Percentiles rank a stretch among this genome's conserved stretches.
Conservation (phyloP, 2,888 invertebrate species). For the Saturnia pavonia region DNA sequence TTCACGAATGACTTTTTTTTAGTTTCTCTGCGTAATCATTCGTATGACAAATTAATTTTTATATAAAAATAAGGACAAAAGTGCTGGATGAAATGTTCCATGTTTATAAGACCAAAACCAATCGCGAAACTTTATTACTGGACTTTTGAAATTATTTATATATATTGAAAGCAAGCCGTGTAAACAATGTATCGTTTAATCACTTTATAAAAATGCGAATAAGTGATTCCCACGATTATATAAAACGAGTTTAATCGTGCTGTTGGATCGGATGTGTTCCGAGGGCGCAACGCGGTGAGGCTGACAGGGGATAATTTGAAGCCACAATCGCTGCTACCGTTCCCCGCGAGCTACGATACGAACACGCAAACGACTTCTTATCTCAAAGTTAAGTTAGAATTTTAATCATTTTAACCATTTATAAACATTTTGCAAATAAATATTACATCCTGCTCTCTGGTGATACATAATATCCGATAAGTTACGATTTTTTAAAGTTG, state of each 20-base stretch:
- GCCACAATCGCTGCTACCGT: conserved; percentile 58
- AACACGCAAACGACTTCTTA: conserved; percentile 50
- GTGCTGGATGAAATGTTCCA: no score
- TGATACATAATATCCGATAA: no score
- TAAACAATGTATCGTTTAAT: conserved; percentile 12
- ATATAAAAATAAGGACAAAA: no score
- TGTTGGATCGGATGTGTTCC: conserved; percentile 39
- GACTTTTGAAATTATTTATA: neutral
- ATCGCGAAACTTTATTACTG: no score
- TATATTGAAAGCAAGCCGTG: neutral
- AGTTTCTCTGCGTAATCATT: no score
- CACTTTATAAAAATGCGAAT: conserved; percentile 27
- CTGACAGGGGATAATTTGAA: conserved; percentile 67
- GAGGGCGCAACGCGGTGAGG: conserved; percentile 29
- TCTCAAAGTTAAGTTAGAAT: conserved; percentile 17
- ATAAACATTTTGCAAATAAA: neutral
- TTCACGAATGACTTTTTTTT: no score
- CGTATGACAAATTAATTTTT: no score
- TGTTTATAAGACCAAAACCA: no score
- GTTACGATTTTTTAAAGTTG: no score
- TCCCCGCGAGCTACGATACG: conserved; percentile 51
- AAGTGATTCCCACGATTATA: conserved; percentile 67
- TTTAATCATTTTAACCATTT: neutral
- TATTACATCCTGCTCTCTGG: no score
- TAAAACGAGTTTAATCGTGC: conserved; percentile 44